phyloP scores from a whole-genome alignment of 1,140 invertebrate species.

The Trichonephila clavata region DNA sequence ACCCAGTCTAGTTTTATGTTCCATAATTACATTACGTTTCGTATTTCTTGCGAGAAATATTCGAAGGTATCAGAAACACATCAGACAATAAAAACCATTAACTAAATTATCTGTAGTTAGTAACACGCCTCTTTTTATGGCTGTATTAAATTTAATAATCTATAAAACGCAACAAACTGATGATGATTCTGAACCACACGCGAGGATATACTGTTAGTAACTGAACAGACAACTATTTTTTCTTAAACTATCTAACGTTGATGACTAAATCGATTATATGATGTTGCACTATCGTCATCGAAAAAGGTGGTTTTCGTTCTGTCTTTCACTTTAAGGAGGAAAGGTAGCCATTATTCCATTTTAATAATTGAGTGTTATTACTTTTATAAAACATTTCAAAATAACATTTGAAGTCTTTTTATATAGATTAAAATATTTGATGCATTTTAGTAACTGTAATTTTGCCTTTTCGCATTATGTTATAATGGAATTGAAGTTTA shows the following conservation, averaged over 20 bases:
- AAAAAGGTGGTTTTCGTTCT: neutral
- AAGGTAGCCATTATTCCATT: neutral
- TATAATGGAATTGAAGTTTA: too few species aligned
- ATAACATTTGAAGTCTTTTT: too few species aligned
- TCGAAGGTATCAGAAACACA: neutral
- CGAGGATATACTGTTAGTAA: neutral
- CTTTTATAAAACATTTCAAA: too few species aligned
- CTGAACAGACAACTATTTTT: neutral
- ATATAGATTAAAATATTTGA: too few species aligned
- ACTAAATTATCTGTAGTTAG: neutral
- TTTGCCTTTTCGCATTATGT: too few species aligned
- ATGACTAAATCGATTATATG: conserved; percentile 6
- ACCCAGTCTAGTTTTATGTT: too few species aligned
- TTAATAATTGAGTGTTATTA: too few species aligned
- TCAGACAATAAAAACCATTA: neutral
- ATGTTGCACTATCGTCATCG: neutral
- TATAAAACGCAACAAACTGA: neutral
- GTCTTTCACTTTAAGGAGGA: neutral
- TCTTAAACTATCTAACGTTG: neutral
- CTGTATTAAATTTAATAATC: conserved; percentile 5
- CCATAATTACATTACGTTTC: neutral
- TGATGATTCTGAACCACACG: neutral
- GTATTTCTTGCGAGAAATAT: neutral
- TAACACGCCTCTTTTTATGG: conserved; percentile 5
- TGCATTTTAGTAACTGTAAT: too few species aligned